Evolutionary conservation across 1,140 invertebrate genomes (phyloP).

Genomic region (Contarinia nasturtii): DNA sequence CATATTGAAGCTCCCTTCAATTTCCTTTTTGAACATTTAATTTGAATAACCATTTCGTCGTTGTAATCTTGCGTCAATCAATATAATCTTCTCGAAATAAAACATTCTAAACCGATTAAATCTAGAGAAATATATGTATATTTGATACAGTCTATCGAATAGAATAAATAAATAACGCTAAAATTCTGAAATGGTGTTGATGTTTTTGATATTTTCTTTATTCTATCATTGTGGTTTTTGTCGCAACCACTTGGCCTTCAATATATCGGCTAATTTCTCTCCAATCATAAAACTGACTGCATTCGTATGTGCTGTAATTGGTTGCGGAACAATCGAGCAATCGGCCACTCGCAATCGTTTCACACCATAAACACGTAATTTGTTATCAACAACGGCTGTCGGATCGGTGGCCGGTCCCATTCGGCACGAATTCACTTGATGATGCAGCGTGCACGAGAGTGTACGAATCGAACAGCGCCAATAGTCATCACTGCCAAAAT

Average conservation of each 20-base stretch:
- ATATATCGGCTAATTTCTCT: slow-evolving; percentile 67
- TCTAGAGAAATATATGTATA: too few relatives aligned
- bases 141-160: too few relatives aligned
- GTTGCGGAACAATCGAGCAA: slow-evolving; percentile 51
- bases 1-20: too few relatives aligned
- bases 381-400: slow-evolving; percentile 49
- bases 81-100: too few relatives aligned
- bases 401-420: slow-evolving; percentile 51
- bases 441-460: slow-evolving; percentile 41
- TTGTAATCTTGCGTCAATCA: too few relatives aligned
- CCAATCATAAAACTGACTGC: slow-evolving; percentile 66
- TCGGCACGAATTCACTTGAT: slow-evolving; percentile 49
- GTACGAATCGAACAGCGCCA: slow-evolving; percentile 53
- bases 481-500: slow-evolving; percentile 41
- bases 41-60: too few relatives aligned
- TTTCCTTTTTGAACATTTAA: too few relatives aligned
- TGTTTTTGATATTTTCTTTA: neutral
- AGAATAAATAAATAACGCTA: neutral
- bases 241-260: slow-evolving; percentile 37
- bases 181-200: too few relatives aligned
- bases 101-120: too few relatives aligned
- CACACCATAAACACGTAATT: slow-evolving; percentile 48
- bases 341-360: slow-evolving; percentile 52
- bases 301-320: slow-evolving; percentile 52
- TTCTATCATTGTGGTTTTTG: neutral